A percentile compares a stretch with the other conserved stretches of the same genome.
These are phyloP conservation scores for Asbolus verrucosus DNA, from an alignment of 1,140 invertebrate species.

Conservation along the genomic window DNA sequence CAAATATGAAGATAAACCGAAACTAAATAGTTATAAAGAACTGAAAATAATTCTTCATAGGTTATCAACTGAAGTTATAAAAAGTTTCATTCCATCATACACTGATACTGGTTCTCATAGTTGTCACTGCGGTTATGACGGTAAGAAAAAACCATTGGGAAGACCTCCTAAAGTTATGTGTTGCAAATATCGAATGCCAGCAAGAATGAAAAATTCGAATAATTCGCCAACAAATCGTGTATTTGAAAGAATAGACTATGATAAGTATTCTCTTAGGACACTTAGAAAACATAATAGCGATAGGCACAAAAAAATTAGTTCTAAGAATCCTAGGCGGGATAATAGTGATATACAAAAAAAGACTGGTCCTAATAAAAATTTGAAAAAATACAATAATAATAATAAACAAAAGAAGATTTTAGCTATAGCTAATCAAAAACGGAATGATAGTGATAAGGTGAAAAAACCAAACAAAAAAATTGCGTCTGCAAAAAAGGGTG, in stretches of 20 bases:
- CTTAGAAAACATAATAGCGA: slow-evolving; percentile 1
- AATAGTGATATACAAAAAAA: slow-evolving; percentile 7
- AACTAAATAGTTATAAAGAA: slow-evolving; percentile 2
- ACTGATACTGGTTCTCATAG: neutral
- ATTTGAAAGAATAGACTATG: slow-evolving; percentile 1
- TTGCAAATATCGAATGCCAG: slow-evolving; percentile 30
- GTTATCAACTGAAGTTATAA: slow-evolving; percentile 8
- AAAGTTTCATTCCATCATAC: slow-evolving; percentile 21
- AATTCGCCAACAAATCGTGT: neutral
- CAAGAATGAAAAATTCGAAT: neutral
- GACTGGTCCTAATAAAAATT: slow-evolving; percentile 8
- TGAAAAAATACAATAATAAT: slow-evolving; percentile 4
- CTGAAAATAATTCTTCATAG: slow-evolving; percentile 12
- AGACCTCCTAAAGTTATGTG: slow-evolving; percentile 16
- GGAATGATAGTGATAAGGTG: neutral
- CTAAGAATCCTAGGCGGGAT: slow-evolving; percentile 1
- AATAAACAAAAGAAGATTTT: slow-evolving; percentile 2
- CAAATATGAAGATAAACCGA: neutral
- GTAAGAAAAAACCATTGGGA: neutral
- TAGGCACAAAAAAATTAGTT: slow-evolving; percentile 7
- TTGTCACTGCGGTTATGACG: slow-evolving; percentile 8
- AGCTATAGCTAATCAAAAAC: neutral
- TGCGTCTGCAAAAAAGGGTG: neutral
- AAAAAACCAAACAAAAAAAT: slow-evolving; percentile 13
- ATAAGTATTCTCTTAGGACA: slow-evolving; percentile 12